Percentiles rank a stretch among this genome's conserved stretches.
Evolutionary conservation across 2,888 invertebrate species (phyloP).

Genomic region (Criorhina ranunculi): DNA sequence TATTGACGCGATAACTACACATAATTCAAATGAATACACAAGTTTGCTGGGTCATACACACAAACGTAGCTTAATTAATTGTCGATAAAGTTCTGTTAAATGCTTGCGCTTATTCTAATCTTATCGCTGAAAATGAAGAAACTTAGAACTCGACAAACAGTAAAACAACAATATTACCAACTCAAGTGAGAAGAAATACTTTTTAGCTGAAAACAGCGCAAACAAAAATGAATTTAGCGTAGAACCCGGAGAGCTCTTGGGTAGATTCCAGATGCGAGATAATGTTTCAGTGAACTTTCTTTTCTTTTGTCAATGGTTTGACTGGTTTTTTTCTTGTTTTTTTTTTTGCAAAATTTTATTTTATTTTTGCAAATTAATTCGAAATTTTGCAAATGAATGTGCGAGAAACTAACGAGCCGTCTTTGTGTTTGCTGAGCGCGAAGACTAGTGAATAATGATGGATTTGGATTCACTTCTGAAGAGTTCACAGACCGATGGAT

Average conservation of each 20-base stretch:
- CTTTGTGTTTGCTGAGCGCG: not conserved
- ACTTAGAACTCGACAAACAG: conserved; percentile 19
- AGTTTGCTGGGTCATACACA: not conserved
- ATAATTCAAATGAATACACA: conserved; percentile 2
- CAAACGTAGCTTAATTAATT: conserved; percentile 45
- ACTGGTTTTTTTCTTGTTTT: conserved; percentile 35
- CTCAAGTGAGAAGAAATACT: not conserved
- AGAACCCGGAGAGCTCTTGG: conserved; percentile 8
- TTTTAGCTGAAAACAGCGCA: conserved; percentile 1
- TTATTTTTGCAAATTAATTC: conserved; percentile 19
- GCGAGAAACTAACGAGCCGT: not conserved
- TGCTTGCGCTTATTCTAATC: conserved; percentile 54
- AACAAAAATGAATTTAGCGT: conserved; percentile 15
- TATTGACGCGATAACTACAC: not conserved
- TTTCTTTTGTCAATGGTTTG: conserved; percentile 20
- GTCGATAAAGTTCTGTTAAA: conserved; percentile 54
- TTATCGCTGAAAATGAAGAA: conserved; percentile 37
- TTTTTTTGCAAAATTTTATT: not conserved
- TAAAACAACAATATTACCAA: not conserved
- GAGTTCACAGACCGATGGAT: not conserved
- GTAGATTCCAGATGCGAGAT: conserved; percentile 22
- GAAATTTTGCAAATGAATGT: conserved; percentile 7
- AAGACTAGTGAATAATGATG: not conserved
- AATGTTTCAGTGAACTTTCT: conserved; percentile 63
- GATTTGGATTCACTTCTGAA: not conserved